A percentile compares a stretch with the other conserved stretches of the same genome.
Evolutionary conservation across 2,797 vertebrate genomes (phyloP).

Genomic region (Delichon dasypus): DNA sequence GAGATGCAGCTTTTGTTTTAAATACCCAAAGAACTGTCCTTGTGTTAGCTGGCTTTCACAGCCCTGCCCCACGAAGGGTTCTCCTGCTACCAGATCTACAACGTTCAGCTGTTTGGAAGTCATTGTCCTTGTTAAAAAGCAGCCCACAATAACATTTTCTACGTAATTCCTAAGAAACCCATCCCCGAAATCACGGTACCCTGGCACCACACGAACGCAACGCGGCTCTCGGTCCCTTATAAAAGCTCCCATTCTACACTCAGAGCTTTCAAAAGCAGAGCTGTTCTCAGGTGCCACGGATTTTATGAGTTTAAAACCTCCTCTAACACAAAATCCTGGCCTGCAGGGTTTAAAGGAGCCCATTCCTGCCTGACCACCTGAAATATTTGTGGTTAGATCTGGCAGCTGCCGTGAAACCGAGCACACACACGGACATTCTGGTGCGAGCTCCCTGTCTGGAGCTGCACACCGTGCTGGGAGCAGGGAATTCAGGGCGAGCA

Average conservation of each 20-base stretch:
- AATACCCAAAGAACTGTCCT: neutral
- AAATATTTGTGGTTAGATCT: constrained; percentile 89
- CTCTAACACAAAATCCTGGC: constrained; percentile 51
- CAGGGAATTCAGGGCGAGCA: constrained; percentile 63
- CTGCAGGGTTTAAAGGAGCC: constrained; percentile 65
- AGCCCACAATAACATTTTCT: constrained; percentile 49
- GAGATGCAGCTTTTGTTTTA: neutral
- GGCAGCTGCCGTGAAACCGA: constrained; percentile 82
- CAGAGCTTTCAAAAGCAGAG: constrained; percentile 59
- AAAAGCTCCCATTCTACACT: constrained; percentile 57
- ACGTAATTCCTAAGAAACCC: constrained; percentile 37
- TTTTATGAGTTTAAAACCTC: constrained; percentile 51
- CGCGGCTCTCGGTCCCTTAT: constrained; percentile 32
- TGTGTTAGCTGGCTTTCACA: neutral
- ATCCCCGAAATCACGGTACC: constrained; percentile 36
- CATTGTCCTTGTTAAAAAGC: constrained; percentile 27
- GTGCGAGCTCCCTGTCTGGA: constrained; percentile 68
- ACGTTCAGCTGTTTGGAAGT: neutral
- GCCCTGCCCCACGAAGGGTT: neutral
- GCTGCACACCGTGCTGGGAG: constrained; percentile 77
- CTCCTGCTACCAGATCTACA: neutral
- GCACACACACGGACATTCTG: constrained; percentile 77
- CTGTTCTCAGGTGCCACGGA: constrained; percentile 64
- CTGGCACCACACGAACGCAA: neutral
- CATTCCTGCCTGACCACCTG: constrained; percentile 86